Evolutionary conservation across 2,888 invertebrate species (phyloP).

Genomic region (Thelaira solivaga): DNA sequence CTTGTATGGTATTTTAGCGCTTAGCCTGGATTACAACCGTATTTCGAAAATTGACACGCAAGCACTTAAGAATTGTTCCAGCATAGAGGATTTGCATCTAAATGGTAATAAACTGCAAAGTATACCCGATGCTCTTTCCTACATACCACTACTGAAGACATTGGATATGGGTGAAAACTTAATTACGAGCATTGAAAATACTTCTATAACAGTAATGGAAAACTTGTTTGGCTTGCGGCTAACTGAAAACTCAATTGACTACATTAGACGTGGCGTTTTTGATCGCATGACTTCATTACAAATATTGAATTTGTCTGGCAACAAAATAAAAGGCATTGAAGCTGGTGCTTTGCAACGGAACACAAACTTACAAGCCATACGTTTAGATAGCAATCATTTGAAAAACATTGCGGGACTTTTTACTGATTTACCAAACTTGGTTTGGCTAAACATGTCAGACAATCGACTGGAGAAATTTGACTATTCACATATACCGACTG

Average conservation of each 20-base stretch:
- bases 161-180: constrained; percentile 95
- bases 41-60: constrained; percentile 88
- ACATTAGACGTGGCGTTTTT: constrained; percentile 87
- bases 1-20: constrained; percentile 87
- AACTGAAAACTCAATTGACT: constrained; percentile 91
- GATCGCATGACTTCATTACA: constrained; percentile 87
- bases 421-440: constrained; percentile 87
- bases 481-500: constrained; percentile 88
- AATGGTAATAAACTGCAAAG: constrained; percentile 89
- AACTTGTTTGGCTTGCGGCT: constrained; percentile 91
- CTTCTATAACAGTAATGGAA: constrained; percentile 89
- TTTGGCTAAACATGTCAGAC: constrained; percentile 94
- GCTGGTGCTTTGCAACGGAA: constrained; percentile 88
- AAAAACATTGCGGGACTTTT: constrained; percentile 90
- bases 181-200: constrained; percentile 87
- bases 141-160: constrained; percentile 90
- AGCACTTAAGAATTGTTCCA: constrained; percentile 92
- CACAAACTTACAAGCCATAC: constrained; percentile 89
- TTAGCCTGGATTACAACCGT: constrained; percentile 91
- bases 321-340: constrained; percentile 87
- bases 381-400: constrained; percentile 90
- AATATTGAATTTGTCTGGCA: constrained; percentile 91
- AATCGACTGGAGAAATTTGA: constrained; percentile 94
- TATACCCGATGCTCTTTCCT: constrained; percentile 88
- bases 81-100: constrained; percentile 91